Conservation (phyloP, 1,140 invertebrate genomes). For the Meloidogyne chitwoodi region DNA sequence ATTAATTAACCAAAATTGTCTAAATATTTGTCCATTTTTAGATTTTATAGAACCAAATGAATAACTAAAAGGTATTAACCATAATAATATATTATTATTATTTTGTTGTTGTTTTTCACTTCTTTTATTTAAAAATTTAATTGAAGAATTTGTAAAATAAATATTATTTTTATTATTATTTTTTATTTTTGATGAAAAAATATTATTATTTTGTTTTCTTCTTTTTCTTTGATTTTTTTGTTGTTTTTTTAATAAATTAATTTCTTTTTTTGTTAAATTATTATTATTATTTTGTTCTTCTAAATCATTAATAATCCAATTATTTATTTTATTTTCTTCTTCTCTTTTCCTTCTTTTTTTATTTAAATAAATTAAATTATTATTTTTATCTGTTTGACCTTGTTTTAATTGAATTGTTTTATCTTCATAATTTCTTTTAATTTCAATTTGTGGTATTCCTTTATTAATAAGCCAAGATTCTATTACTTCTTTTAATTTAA, state of each 20-base stretch:
- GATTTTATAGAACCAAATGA: conserved; percentile 43
- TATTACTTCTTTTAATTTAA: conserved; percentile 44
- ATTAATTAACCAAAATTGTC: conserved; percentile 58
- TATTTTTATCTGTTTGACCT: conserved; percentile 39
- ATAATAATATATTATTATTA: conserved; percentile 19
- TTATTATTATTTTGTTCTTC: background rate
- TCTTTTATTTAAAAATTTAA: too few relatives aligned
- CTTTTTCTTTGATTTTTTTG: background rate
- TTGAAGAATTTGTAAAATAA: too few relatives aligned
- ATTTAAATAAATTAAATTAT: conserved; percentile 34
- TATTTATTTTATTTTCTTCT: background rate
- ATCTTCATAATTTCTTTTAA: conserved; percentile 57
- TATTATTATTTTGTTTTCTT: background rate
- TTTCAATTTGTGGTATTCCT: conserved; percentile 51
- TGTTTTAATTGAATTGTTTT: conserved; percentile 52
- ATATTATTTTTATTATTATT: too few relatives aligned
- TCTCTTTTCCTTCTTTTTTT: conserved; percentile 4
- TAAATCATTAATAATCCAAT: conserved; percentile 13
- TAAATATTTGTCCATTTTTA: conserved; percentile 48
- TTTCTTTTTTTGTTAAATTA: background rate
- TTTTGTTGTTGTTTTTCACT: background rate
- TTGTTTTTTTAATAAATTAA: background rate
- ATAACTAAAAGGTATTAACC: conserved; percentile 53
- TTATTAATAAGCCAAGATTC: conserved; percentile 55
- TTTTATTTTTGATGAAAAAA: too few relatives aligned